These are phyloP conservation scores for Cephus spinipes DNA, from an alignment of 2,888 invertebrate genomes.

Conservation along the genomic window DNA sequence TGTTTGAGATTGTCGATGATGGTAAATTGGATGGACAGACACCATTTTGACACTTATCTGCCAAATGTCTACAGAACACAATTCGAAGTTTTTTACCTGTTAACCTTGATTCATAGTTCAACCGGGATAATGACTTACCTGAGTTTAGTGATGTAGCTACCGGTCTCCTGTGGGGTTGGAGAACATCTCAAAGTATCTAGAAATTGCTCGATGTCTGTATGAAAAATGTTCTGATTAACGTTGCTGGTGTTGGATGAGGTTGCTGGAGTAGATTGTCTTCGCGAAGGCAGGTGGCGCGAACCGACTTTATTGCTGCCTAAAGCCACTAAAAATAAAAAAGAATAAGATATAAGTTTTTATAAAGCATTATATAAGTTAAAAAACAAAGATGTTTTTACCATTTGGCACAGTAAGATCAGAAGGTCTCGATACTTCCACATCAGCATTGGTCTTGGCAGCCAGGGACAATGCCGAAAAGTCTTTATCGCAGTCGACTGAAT, in stretches of 20 bases:
- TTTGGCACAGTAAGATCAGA: slow-evolving; percentile 54
- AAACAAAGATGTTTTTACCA: slow-evolving; percentile 39
- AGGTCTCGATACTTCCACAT: slow-evolving; percentile 39
- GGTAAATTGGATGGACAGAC: slow-evolving; percentile 35
- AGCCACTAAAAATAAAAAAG: slow-evolving; percentile 37
- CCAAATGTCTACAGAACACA: slow-evolving; percentile 41
- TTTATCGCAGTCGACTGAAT: slow-evolving; percentile 57
- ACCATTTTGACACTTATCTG: slow-evolving; percentile 35
- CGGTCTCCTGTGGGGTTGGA: slow-evolving; percentile 39
- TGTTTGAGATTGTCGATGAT: slow-evolving; percentile 35
- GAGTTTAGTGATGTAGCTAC: slow-evolving; percentile 41
- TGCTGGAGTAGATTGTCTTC: slow-evolving; percentile 50
- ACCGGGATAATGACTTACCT: slow-evolving; percentile 33
- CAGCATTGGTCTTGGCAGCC: slow-evolving; percentile 13
- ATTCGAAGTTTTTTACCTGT: background rate
- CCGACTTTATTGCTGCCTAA: slow-evolving; percentile 49
- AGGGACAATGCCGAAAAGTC: slow-evolving; percentile 33
- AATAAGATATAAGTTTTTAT: background rate
- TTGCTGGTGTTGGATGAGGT: slow-evolving; percentile 38
- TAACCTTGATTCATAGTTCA: background rate
- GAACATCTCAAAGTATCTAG: slow-evolving; percentile 49
- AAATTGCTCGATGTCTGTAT: slow-evolving; percentile 50
- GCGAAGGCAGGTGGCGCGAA: slow-evolving; percentile 47
- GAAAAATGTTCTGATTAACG: slow-evolving; percentile 41
- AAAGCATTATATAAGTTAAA: background rate